Conservation (phyloP, 2,113 vertebrate genomes). For the Lates calcarifer region DNA sequence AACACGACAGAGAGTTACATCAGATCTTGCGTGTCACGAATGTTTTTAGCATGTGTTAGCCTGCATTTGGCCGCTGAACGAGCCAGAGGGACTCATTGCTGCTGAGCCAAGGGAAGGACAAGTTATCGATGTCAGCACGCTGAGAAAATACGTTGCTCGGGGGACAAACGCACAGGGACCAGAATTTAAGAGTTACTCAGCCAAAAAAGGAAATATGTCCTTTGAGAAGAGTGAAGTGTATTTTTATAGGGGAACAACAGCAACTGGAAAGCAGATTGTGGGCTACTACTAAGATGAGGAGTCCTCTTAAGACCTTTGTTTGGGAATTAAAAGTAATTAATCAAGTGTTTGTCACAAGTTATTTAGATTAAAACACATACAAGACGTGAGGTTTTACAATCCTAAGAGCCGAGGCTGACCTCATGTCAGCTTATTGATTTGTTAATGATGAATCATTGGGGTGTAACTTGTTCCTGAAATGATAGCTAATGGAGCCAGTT, state of each 20-base stretch:
- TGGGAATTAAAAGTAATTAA: not conserved
- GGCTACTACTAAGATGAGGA: not conserved
- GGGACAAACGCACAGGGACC: not conserved
- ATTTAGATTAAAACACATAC: not conserved
- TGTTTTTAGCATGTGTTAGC: slow-evolving; percentile 50
- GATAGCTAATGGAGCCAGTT: slow-evolving; percentile 11
- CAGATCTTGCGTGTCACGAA: slow-evolving; percentile 4
- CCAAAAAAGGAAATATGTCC: not conserved
- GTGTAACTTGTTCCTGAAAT: not conserved
- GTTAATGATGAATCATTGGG: not conserved
- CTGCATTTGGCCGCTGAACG: not conserved
- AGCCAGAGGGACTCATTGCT: slow-evolving; percentile 5
- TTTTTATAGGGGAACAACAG: not conserved
- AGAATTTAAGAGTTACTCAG: not conserved
- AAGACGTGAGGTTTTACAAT: not conserved
- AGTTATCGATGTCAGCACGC: slow-evolving; percentile 16
- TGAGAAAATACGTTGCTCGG: slow-evolving; percentile 1
- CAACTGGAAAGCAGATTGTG: slow-evolving; percentile 1
- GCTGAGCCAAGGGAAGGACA: not conserved
- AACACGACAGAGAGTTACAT: slow-evolving; percentile 19
- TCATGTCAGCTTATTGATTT: slow-evolving; percentile 20
- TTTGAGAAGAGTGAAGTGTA: not conserved
- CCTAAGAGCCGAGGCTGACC: not conserved
- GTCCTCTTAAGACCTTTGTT: not conserved
- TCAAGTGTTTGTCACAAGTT: not conserved